These are phyloP conservation scores for Austrofundulus limnaeus DNA, from an alignment of 2,113 vertebrate genomes.

Conservation along the genomic window DNA sequence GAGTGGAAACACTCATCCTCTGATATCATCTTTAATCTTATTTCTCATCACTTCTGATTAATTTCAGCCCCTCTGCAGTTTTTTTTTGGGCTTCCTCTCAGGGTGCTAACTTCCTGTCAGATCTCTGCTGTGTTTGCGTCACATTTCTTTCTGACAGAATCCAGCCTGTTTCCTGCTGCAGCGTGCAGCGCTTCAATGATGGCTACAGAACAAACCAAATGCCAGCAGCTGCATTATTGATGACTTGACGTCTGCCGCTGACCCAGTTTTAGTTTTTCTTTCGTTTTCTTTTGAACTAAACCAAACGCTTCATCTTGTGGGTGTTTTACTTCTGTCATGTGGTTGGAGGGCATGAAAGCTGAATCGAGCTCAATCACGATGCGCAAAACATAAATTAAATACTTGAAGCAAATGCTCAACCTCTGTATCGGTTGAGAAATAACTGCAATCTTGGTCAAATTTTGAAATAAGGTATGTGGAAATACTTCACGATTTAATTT, in stretches of 20 bases:
- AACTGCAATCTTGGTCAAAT: no score
- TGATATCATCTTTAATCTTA: neutral
- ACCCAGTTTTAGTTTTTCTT: slow-evolving; percentile 7
- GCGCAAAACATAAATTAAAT: no score
- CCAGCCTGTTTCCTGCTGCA: neutral
- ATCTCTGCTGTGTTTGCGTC: neutral
- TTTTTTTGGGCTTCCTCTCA: slow-evolving; percentile 2
- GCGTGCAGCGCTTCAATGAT: slow-evolving; percentile 57
- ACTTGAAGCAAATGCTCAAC: no score
- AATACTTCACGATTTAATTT: no score
- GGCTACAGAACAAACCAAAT: slow-evolving; percentile 58
- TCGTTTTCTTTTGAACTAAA: neutral
- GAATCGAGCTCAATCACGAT: no score
- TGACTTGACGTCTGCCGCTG: slow-evolving; percentile 30
- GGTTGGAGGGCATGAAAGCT: no score
- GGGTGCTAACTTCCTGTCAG: slow-evolving; percentile 12
- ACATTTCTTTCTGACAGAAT: neutral
- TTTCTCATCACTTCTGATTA: neutral
- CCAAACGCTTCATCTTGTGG: slow-evolving; percentile 3
- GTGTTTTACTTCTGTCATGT: no score
- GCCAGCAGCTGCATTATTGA: slow-evolving; percentile 70
- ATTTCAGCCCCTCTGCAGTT: neutral
- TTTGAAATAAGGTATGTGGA: no score
- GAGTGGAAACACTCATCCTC: slow-evolving; percentile 9
- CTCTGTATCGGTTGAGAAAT: no score